Evolutionary conservation across 2,797 vertebrate genomes (phyloP).

Genomic region (Fringilla coelebs): DNA sequence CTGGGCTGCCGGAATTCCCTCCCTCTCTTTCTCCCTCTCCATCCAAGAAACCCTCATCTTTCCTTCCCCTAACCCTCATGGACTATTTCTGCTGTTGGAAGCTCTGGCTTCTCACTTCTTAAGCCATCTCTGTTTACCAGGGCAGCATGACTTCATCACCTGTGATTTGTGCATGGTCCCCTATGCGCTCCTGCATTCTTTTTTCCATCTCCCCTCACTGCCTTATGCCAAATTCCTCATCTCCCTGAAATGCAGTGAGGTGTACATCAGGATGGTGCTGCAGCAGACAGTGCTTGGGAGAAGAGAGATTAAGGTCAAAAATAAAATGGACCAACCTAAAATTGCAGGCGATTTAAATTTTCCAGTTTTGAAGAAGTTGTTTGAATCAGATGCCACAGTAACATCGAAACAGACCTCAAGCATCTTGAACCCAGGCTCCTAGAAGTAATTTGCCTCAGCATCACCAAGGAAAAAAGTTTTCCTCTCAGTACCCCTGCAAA

Average conservation of each 20-base stretch:
- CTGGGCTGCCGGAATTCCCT: background rate
- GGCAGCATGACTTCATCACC: background rate
- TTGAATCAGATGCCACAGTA: background rate
- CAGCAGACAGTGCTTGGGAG: background rate
- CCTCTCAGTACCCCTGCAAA: background rate
- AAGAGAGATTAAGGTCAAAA: background rate
- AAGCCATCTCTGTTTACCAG: background rate
- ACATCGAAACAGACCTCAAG: background rate
- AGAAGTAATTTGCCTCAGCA: background rate
- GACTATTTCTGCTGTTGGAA: background rate
- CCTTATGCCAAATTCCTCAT: background rate
- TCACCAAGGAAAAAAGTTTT: background rate
- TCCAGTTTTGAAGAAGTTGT: background rate
- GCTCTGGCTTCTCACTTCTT: background rate
- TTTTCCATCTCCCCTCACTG: background rate
- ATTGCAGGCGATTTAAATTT: background rate
- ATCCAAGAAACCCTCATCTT: background rate
- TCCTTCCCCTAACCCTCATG: background rate
- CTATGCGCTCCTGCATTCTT: background rate
- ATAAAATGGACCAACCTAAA: background rate
- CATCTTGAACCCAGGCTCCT: background rate
- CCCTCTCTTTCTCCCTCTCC: background rate
- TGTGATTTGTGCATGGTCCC: background rate
- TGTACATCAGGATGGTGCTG: background rate
- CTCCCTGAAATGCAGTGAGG: background rate